A percentile compares a stretch with the other conserved stretches of the same genome.
Evolutionary conservation across 1,140 invertebrate species (phyloP).

Genomic region (Neelides sp.): DNA sequence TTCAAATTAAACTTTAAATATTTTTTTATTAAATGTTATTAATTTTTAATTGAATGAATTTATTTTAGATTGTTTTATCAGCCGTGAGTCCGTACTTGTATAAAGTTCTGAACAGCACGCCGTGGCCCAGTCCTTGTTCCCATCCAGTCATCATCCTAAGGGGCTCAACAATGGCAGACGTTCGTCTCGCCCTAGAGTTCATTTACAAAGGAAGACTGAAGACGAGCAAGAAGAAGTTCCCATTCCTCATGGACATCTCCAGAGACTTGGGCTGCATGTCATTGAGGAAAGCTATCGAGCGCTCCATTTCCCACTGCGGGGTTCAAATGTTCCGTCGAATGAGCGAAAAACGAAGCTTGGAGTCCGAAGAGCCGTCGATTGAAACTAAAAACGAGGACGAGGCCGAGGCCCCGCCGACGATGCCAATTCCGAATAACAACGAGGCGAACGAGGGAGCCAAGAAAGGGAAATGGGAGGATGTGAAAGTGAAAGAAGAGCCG

Average conservation of each 20-base stretch:
- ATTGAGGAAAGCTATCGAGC: constrained; percentile 12
- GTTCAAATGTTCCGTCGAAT: constrained; percentile 13
- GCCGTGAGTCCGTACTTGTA: constrained; percentile 15
- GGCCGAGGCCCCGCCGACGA: not conserved
- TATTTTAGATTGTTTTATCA: constrained; percentile 15
- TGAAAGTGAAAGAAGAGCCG: too few species aligned
- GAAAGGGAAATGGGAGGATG: too few species aligned
- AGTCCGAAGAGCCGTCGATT: not conserved
- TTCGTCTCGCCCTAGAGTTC: constrained; percentile 14
- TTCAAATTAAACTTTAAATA: not conserved
- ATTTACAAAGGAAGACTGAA: constrained; percentile 14
- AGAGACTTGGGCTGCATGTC: constrained; percentile 8
- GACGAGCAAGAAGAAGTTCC: not conserved
- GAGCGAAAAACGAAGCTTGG: too few species aligned
- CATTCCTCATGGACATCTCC: constrained; percentile 3
- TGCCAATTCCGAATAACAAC: not conserved
- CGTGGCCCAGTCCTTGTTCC: constrained; percentile 12
- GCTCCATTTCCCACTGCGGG: constrained; percentile 7
- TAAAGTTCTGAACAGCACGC: constrained; percentile 9
- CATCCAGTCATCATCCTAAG: constrained; percentile 21
- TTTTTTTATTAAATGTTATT: not conserved
- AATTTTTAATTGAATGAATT: not conserved
- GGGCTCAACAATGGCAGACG: constrained; percentile 6
- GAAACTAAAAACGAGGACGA: not conserved
- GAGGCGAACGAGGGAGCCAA: too few species aligned